phyloP scores from a whole-genome alignment of 2,888 invertebrate genomes.

The Oscheius sp. region DNA sequence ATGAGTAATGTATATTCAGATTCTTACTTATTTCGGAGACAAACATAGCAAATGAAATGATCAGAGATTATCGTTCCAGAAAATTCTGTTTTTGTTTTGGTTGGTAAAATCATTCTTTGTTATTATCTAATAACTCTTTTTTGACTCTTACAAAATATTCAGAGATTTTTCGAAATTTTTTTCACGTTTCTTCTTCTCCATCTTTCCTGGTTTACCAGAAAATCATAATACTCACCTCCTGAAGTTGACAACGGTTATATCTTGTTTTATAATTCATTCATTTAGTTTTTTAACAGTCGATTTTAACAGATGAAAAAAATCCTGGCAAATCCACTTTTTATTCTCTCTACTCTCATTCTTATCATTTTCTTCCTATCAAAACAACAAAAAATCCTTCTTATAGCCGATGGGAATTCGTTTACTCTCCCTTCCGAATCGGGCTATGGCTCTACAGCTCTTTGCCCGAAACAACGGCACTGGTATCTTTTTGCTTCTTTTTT shows the following conservation, averaged over 20 bases:
- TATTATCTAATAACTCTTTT: too few species aligned
- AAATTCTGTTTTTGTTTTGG: too few species aligned
- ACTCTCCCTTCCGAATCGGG: conserved; percentile 3
- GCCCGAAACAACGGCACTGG: not conserved
- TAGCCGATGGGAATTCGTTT: not conserved
- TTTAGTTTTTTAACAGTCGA: too few species aligned
- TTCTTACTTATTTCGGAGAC: too few species aligned
- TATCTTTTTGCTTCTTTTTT: not conserved
- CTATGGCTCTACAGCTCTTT: conserved; percentile 11
- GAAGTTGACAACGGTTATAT: too few species aligned
- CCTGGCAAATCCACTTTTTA: not conserved
- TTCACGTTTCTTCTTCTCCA: not conserved
- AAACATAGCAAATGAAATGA: too few species aligned
- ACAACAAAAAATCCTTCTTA: not conserved
- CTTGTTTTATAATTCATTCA: not conserved
- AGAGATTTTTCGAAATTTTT: not conserved
- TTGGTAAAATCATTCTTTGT: too few species aligned
- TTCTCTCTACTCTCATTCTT: not conserved
- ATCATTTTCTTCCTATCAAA: not conserved
- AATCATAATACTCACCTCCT: not conserved
- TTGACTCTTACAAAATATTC: not conserved
- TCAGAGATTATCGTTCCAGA: too few species aligned
- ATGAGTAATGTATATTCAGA: too few species aligned
- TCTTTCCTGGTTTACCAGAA: not conserved
- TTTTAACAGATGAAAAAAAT: too few species aligned